These are phyloP conservation scores for Lamellibrachia luymesi DNA, from an alignment of 1,140 invertebrate genomes.

Conservation along the genomic window DNA sequence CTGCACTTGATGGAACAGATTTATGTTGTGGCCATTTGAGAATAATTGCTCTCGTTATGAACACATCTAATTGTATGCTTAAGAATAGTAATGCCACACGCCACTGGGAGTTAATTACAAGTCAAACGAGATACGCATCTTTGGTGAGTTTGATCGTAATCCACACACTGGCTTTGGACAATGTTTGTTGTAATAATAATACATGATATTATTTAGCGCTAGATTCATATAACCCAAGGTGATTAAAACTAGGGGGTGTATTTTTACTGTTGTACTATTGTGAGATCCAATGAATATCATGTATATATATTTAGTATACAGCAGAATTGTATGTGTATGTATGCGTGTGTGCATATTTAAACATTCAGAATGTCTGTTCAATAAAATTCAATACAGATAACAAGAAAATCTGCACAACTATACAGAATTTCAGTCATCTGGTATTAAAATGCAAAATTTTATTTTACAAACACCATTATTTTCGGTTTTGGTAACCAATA, in stretches of 20 bases:
- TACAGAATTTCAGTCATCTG: no score
- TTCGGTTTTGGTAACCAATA: background rate
- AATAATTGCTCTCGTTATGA: background rate
- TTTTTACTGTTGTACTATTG: background rate
- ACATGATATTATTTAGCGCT: background rate
- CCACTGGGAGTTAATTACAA: background rate
- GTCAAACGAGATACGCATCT: background rate
- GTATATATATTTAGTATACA: no score
- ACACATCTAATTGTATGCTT: background rate
- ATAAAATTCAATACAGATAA: no score
- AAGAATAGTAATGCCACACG: background rate
- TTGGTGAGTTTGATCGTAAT: background rate
- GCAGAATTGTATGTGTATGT: no score
- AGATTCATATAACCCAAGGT: background rate
- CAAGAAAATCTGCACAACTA: no score
- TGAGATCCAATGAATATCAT: no score
- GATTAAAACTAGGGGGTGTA: background rate
- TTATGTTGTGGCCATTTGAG: background rate
- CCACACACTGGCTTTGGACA: background rate
- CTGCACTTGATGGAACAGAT: background rate
- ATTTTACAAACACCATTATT: no score
- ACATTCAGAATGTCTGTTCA: no score
- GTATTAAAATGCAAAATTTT: no score
- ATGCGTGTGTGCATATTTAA: no score
- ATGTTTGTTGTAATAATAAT: background rate